Evolutionary conservation across 2,888 invertebrate genomes (phyloP), one percentile per base, ranked within the genome.

Genomic region (Lagria hirta): DNA sequence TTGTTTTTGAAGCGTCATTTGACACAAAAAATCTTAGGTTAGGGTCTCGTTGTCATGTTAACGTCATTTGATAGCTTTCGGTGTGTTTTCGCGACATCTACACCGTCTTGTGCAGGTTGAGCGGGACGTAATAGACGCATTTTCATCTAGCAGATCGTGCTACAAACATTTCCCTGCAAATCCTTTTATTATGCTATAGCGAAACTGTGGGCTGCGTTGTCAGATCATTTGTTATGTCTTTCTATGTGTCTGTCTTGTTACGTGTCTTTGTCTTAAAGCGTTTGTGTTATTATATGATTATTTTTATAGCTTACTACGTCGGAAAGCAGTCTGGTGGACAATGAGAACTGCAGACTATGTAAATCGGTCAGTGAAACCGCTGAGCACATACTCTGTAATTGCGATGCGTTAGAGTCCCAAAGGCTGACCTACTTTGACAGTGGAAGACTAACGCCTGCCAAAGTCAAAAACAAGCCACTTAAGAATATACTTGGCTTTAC

Each of bases 211-310:
- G 35, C 35, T 24, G 12, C 14, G 35, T 26, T 13, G 23, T n/a
- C 35, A 35, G 35, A 35, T 24, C 26, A 23, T 35, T 35, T 26
- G 7, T 24, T 35, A 16, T 35, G 35, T 35, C 35, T 35, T 1
- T 34, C 33, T 33, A 33, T 33, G 16, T 33, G 33, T 13, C 33
- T 33, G 33, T 33, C 33, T 33, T 23, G 2, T 3, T 22, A 21
- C 11, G 14, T 33, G 32, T 20, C 32, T 32, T n/a, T 13, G 24
- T 34, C 34, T 34, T 11, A 23, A 34, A 23, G 33, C 10, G 13
- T 33, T 10, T 22, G n/a, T 33, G 15, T 33, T 23, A 10, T 33
- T 14, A 35, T 35, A 24, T 35, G 35, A 23, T 35, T 35, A 35
- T 35, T 35, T 16, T 15, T 26, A 35, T 26, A 35, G 35, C 3